phyloP scores from a whole-genome alignment of 2,888 invertebrate genomes.

The Ectemnius lituratus region DNA sequence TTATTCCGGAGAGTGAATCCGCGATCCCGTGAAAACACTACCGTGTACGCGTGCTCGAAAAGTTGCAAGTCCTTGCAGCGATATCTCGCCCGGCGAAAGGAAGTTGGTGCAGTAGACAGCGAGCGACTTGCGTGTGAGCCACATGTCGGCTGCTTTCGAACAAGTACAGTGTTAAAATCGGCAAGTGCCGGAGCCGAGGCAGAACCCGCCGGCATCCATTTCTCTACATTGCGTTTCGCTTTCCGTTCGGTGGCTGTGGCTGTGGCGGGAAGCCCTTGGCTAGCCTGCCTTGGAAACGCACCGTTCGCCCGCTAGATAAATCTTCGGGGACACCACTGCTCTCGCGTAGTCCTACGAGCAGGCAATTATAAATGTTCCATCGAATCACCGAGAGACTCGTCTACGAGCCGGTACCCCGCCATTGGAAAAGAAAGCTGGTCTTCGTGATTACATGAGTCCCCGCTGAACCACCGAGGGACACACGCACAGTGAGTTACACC shows the following conservation, averaged over 20 bases:
- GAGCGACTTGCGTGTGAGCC: too few species aligned
- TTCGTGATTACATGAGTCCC: constrained; percentile 74
- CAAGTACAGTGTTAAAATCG: constrained; percentile 4
- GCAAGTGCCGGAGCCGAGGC: neutral
- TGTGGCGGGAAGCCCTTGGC: too few species aligned
- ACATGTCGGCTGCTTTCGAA: neutral
- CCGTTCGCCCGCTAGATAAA: neutral
- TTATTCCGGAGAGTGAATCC: too few species aligned
- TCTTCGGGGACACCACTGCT: constrained; percentile 17
- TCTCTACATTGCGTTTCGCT: neutral
- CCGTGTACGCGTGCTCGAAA: too few species aligned
- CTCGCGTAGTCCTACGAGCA: constrained; percentile 27
- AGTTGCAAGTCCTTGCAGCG: too few species aligned
- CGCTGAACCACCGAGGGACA: constrained; percentile 46
- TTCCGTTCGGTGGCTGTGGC: neutral
- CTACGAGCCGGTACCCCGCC: constrained; percentile 67
- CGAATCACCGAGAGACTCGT: constrained; percentile 71
- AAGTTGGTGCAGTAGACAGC: too few species aligned
- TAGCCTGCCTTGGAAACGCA: too few species aligned
- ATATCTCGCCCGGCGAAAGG: too few species aligned
- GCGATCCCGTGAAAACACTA: too few species aligned
- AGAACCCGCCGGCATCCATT: neutral
- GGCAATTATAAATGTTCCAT: constrained; percentile 74
- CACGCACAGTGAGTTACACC: constrained; percentile 58
- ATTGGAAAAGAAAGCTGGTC: constrained; percentile 76